These are phyloP conservation scores for Dryomyza anilis DNA, from an alignment of 2,888 invertebrate species.

Conservation along the genomic window DNA sequence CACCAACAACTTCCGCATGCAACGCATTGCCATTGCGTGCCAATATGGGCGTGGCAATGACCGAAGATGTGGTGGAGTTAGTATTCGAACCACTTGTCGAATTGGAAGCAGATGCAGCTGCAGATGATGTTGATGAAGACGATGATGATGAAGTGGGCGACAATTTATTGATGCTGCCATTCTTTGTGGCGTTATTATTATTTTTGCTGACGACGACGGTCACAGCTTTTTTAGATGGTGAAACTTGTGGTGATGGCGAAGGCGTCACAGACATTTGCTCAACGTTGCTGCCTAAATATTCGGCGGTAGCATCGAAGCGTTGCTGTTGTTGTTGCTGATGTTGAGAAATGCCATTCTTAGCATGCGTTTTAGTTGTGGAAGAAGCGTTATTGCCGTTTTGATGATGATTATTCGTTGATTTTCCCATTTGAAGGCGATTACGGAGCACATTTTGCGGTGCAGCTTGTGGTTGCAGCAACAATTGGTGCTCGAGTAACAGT, in stretches of 20 bases:
- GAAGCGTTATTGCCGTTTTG: constrained; percentile 26
- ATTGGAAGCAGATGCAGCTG: constrained; percentile 28
- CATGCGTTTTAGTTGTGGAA: not conserved
- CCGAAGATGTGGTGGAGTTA: constrained; percentile 38
- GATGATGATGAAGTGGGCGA: not conserved
- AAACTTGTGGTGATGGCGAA: constrained; percentile 45
- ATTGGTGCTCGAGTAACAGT: constrained; percentile 25
- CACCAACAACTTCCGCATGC: not conserved
- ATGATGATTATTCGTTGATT: constrained; percentile 18
- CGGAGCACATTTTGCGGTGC: constrained; percentile 40
- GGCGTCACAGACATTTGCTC: constrained; percentile 52
- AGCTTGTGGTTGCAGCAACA: too few species aligned
- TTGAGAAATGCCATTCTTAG: too few species aligned
- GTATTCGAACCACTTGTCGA: constrained; percentile 36
- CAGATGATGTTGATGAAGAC: constrained; percentile 21
- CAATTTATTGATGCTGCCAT: not conserved
- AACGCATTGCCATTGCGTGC: constrained; percentile 30
- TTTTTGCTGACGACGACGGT: constrained; percentile 15
- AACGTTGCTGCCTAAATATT: constrained; percentile 50
- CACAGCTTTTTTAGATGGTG: constrained; percentile 28
- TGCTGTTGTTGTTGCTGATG: constrained; percentile 38
- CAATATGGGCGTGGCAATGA: constrained; percentile 37
- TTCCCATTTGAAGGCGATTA: constrained; percentile 40
- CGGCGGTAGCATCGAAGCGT: constrained; percentile 28
- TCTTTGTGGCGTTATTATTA: constrained; percentile 3